Percentiles rank a stretch among this genome's conserved stretches.
Conservation (phyloP, 1,140 invertebrate genomes). For the Coptotermes formosanus region DNA sequence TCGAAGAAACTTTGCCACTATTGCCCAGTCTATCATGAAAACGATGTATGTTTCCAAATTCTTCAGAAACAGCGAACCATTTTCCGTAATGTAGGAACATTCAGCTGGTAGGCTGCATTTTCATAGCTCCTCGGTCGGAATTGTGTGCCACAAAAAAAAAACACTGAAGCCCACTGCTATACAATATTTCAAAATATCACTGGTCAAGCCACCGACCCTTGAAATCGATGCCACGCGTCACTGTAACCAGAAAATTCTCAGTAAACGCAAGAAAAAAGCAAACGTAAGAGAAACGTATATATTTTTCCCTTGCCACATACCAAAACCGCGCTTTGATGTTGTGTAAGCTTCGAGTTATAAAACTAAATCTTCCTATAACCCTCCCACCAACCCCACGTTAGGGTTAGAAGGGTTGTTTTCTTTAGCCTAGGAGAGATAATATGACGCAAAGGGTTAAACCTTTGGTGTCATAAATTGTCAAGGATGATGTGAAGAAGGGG, state of each 20-base stretch:
- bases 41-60: too few species aligned
- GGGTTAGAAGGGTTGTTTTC: conserved; percentile 14
- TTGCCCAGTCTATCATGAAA: too few species aligned
- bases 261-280: background rate
- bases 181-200: background rate
- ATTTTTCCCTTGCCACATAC: background rate
- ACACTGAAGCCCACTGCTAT: background rate
- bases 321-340: conserved; percentile 4
- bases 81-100: too few species aligned
- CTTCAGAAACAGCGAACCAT: too few species aligned
- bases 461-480: conserved; percentile 9
- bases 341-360: conserved; percentile 1
- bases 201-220: background rate
- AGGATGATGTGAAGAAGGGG: background rate
- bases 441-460: background rate
- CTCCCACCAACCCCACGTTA: background rate
- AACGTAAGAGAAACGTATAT: background rate
- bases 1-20: too few species aligned
- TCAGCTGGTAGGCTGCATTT: too few species aligned
- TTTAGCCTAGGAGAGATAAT: conserved; percentile 2
- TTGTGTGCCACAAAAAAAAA: background rate
- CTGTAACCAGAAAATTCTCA: background rate
- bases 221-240: background rate
- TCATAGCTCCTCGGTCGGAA: background rate
- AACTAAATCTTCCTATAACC: background rate